Conservation (phyloP, 1,140 invertebrate species). For the Lordiphosa collinella region DNA sequence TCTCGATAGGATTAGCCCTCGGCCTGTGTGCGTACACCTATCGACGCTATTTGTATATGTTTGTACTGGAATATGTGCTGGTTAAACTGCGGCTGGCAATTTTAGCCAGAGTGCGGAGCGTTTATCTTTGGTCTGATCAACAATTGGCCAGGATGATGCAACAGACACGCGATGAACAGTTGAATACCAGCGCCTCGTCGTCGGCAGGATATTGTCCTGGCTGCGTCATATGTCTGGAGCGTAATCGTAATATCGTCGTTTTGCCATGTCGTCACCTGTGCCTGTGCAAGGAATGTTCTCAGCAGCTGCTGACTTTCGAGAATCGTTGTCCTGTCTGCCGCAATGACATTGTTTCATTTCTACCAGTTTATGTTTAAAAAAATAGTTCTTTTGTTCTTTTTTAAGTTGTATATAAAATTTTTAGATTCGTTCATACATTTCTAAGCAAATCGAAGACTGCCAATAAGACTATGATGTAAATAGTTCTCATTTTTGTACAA, state of each 20-base stretch:
- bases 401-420: neutral
- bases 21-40: conserved; percentile 39
- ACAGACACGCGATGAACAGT: neutral
- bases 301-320: conserved; percentile 8
- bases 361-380: conserved; percentile 40
- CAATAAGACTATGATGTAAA: conserved; percentile 1
- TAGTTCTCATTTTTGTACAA: no score
- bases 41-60: conserved; percentile 33
- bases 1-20: conserved; percentile 41
- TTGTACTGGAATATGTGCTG: conserved; percentile 11
- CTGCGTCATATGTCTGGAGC: conserved; percentile 54
- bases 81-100: conserved; percentile 8
- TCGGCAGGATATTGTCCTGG: neutral
- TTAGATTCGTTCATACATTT: neutral
- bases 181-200: neutral
- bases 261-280: conserved; percentile 56
- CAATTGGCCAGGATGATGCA: conserved; percentile 18
- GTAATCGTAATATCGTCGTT: conserved; percentile 40
- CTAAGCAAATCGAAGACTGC: conserved; percentile 18
- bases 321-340: conserved; percentile 49
- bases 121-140: conserved; percentile 18
- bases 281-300: conserved; percentile 47
- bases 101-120: conserved; percentile 10
- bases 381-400: neutral
- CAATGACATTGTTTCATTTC: conserved; percentile 11